Conservation (phyloP, 2,888 invertebrate genomes). For the Frankliniella intonsa region DNA sequence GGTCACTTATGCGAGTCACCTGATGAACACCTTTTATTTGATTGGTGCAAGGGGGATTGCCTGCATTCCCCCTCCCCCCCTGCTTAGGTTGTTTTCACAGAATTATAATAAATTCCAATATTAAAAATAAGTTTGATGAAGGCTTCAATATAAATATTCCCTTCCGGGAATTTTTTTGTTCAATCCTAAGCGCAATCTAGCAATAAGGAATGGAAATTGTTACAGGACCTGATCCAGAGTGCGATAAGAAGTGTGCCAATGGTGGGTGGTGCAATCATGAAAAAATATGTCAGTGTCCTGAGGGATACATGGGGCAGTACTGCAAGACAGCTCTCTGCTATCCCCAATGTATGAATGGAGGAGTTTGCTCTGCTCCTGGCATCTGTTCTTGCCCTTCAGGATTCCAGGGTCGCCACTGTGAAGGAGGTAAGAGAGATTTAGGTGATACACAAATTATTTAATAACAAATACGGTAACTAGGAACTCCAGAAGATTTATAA, state of each 20-base stretch:
- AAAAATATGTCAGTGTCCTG: constrained; percentile 81
- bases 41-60: too few species aligned
- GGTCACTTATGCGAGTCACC: not conserved
- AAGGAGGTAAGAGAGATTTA: constrained; percentile 65
- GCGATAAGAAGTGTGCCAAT: constrained; percentile 80
- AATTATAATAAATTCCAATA: too few species aligned
- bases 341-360: constrained; percentile 89
- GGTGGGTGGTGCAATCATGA: constrained; percentile 79
- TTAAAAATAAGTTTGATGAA: not conserved
- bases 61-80: too few species aligned
- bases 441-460: not conserved
- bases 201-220: constrained; percentile 26
- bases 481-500: not conserved
- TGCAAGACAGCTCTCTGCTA: constrained; percentile 86
- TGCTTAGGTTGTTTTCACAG: too few species aligned
- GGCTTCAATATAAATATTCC: not conserved
- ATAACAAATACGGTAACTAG: not conserved
- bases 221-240: constrained; percentile 81
- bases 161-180: not conserved
- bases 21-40: not conserved
- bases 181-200: constrained; percentile 15
- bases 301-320: constrained; percentile 86
- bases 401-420: constrained; percentile 84
- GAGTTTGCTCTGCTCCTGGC: constrained; percentile 85
- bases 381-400: constrained; percentile 84